Conservation (phyloP, 2,888 invertebrate species). For the Papilio gigon region DNA sequence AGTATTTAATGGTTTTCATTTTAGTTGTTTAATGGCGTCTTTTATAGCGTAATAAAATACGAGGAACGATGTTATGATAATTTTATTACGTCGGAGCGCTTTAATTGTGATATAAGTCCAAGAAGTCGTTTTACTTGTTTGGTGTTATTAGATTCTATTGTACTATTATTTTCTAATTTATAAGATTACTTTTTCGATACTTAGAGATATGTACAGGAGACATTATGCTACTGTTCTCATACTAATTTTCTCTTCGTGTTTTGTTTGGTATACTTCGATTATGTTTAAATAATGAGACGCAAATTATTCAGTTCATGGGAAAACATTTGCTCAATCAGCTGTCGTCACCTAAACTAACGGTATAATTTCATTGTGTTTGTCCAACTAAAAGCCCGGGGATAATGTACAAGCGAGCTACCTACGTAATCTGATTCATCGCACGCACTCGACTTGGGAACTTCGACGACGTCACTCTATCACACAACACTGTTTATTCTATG, state of each 20-base stretch:
- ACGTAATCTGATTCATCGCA: slow-evolving; percentile 40
- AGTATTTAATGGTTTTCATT: slow-evolving; percentile 40
- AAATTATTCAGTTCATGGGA: slow-evolving; percentile 18
- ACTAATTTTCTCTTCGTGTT: background rate
- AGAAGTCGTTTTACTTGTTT: slow-evolving; percentile 29
- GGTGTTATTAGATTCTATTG: slow-evolving; percentile 33
- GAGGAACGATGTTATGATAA: slow-evolving; percentile 42
- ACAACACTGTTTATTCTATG: slow-evolving; percentile 12
- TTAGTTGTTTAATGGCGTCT: slow-evolving; percentile 41
- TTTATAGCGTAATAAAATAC: slow-evolving; percentile 41
- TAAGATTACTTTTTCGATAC: background rate
- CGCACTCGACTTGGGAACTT: slow-evolving; percentile 34
- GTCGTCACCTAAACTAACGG: slow-evolving; percentile 53
- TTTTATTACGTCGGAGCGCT: slow-evolving; percentile 38
- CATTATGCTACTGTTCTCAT: background rate
- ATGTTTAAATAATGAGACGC: slow-evolving; percentile 6
- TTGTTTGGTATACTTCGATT: background rate
- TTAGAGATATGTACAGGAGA: background rate
- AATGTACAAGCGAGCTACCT: slow-evolving; percentile 36
- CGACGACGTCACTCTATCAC: slow-evolving; percentile 6
- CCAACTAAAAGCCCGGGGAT: slow-evolving; percentile 58
- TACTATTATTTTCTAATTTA: background rate
- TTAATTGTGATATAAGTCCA: slow-evolving; percentile 40
- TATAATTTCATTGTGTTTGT: slow-evolving; percentile 61
- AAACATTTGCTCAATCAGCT: slow-evolving; percentile 46